A percentile compares a stretch with the other conserved stretches of the same genome.
These are phyloP conservation scores for Gnatocerus cornutus DNA, from an alignment of 2,888 invertebrate genomes.

Conservation along the genomic window DNA sequence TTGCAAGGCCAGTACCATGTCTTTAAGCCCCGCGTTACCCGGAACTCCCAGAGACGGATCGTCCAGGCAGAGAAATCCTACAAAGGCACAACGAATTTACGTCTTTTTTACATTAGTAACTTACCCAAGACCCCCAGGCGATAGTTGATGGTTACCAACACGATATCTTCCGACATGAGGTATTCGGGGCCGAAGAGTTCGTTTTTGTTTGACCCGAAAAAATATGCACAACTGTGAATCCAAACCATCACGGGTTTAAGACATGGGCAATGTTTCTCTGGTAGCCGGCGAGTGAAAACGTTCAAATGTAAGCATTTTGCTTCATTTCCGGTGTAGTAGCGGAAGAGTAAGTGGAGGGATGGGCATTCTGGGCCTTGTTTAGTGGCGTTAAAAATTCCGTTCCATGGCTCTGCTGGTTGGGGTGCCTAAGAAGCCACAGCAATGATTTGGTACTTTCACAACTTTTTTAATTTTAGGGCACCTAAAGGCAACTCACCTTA, in stretches of 20 bases:
- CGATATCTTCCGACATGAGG: slow-evolving; percentile 66
- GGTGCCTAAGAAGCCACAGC: slow-evolving; percentile 65
- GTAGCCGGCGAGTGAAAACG: too few relatives aligned
- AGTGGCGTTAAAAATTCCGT: slow-evolving; percentile 65
- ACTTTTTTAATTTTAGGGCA: too few relatives aligned
- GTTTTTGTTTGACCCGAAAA: slow-evolving; percentile 63
- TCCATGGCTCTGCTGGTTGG: slow-evolving; percentile 66
- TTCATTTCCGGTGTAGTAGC: slow-evolving; percentile 61
- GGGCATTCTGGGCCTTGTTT: slow-evolving; percentile 64
- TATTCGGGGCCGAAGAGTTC: slow-evolving; percentile 66
- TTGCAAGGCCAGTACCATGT: slow-evolving; percentile 72
- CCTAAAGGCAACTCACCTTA: too few relatives aligned
- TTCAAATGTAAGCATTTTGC: slow-evolving; percentile 38
- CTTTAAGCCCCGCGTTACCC: slow-evolving; percentile 74
- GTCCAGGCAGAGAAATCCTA: slow-evolving; percentile 69
- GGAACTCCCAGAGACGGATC: slow-evolving; percentile 71
- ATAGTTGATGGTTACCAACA: slow-evolving; percentile 68
- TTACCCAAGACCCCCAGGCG: slow-evolving; percentile 67
- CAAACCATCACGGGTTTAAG: slow-evolving; percentile 67
- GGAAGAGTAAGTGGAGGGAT: slow-evolving; percentile 59
- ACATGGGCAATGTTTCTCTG: neutral
- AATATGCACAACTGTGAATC: slow-evolving; percentile 70
- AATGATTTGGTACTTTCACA: too few relatives aligned
- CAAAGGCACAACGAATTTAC: neutral
- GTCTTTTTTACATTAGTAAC: neutral